These are phyloP conservation scores for Melanotaenia boesemani DNA, from an alignment of 2,797 vertebrate species.

Conservation along the genomic window DNA sequence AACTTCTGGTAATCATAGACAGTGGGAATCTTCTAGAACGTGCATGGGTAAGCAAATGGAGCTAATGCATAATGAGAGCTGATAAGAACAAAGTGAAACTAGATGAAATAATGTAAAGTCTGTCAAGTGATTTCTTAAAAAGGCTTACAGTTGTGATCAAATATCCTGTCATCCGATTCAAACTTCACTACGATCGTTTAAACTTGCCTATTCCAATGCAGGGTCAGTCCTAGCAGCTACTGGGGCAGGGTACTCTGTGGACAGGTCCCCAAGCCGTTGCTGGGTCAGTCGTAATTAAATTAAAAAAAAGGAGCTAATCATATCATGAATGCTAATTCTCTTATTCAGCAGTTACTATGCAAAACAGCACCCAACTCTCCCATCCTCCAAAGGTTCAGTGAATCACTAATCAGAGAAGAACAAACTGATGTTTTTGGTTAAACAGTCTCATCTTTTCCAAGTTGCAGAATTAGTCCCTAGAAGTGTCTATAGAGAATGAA, in stretches of 20 bases:
- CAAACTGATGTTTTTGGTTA: constrained; percentile 28
- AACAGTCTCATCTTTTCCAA: constrained; percentile 36
- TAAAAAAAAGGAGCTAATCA: background rate
- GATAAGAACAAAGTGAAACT: background rate
- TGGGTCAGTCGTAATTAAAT: background rate
- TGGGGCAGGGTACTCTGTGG: too few species aligned
- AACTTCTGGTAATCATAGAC: constrained; percentile 53
- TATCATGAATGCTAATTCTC: constrained; percentile 51
- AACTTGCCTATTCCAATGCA: too few species aligned
- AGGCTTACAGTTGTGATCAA: background rate
- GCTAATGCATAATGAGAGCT: constrained; percentile 19
- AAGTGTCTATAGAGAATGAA: constrained; percentile 51
- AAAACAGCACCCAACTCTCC: constrained; percentile 44
- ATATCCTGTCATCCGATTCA: background rate
- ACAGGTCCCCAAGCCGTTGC: background rate
- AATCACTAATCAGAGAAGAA: constrained; percentile 62
- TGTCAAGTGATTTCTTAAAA: background rate
- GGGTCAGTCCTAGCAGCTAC: too few species aligned
- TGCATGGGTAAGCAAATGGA: constrained; percentile 40
- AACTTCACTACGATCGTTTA: background rate
- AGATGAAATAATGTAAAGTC: background rate
- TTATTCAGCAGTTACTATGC: constrained; percentile 55
- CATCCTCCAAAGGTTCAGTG: constrained; percentile 18
- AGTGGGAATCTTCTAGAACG: constrained; percentile 33
- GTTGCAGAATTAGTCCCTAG: constrained; percentile 40